Evolutionary conservation across 2,113 vertebrate genomes (phyloP).

Genomic region (Lampris megalopsis): DNA sequence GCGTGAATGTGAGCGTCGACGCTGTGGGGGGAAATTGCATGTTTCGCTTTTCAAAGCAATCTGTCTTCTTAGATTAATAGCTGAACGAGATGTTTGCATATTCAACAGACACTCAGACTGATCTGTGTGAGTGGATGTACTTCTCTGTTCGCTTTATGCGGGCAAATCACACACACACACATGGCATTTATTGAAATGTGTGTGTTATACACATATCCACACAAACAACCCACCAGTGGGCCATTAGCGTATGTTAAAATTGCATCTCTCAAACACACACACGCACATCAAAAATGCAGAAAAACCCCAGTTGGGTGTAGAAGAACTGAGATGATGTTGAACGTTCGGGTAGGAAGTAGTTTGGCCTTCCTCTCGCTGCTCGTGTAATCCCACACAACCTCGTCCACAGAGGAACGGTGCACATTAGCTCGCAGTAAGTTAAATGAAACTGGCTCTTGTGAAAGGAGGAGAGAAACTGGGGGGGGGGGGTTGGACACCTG

Average conservation of each 20-base stretch:
- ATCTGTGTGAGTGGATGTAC: neutral
- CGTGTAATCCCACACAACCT: conserved; percentile 36
- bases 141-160: neutral
- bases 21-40: no score
- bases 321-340: conserved; percentile 40
- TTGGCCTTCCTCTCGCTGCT: conserved; percentile 19
- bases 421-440: conserved; percentile 37
- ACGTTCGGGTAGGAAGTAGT: conserved; percentile 48
- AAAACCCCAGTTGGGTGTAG: no score
- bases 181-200: no score
- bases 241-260: neutral
- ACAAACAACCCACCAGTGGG: no score
- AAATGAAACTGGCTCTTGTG: no score
- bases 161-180: neutral
- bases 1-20: neutral
- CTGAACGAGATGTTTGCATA: conserved; percentile 6
- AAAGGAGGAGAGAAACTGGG: neutral
- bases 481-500: neutral
- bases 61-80: no score
- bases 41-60: no score
- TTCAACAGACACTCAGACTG: neutral
- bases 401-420: conserved; percentile 17
- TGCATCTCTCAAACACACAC: no score
- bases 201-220: no score
- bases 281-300: no score